Evolutionary conservation across 1,140 invertebrate genomes (phyloP).

Genomic region (Pomacea maculata): DNA sequence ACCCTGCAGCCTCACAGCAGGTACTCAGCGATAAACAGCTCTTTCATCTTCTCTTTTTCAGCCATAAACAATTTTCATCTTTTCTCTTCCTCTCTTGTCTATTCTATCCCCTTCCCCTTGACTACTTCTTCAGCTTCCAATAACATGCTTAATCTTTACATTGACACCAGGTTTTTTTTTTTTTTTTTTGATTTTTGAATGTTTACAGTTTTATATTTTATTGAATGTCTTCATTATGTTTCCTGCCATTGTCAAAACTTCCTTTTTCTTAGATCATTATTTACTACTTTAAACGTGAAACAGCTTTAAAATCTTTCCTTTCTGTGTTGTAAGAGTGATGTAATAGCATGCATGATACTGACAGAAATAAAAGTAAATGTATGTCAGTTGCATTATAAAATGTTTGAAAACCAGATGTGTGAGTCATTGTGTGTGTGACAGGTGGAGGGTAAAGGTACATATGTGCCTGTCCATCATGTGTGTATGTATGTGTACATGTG

Average conservation of each 20-base stretch:
- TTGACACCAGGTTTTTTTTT: not conserved
- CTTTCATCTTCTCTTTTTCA: not conserved
- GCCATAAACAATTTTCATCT: not conserved
- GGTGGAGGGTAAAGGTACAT: not conserved
- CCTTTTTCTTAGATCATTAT: too few species aligned
- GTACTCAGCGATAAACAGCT: constrained; percentile 31
- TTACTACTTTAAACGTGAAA: too few species aligned
- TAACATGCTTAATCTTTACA: not conserved
- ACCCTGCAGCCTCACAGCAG: constrained; percentile 29
- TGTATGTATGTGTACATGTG: not conserved
- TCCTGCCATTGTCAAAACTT: too few species aligned
- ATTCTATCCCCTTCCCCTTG: not conserved
- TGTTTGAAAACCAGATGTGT: not conserved
- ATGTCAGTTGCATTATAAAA: too few species aligned
- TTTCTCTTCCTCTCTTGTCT: constrained; percentile 32
- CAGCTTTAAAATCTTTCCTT: too few species aligned
- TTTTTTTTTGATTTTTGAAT: not conserved
- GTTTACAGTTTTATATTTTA: not conserved
- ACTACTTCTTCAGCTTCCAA: not conserved
- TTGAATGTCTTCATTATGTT: not conserved
- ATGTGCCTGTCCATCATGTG: not conserved
- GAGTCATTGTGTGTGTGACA: constrained; percentile 2
- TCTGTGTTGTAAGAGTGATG: too few species aligned
- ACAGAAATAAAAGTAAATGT: too few species aligned
- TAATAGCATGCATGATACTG: too few species aligned